A percentile compares a stretch with the other conserved stretches of the same genome.
Conservation (phyloP, 2,113 vertebrate species). For the Paraplagusia blochii region DNA sequence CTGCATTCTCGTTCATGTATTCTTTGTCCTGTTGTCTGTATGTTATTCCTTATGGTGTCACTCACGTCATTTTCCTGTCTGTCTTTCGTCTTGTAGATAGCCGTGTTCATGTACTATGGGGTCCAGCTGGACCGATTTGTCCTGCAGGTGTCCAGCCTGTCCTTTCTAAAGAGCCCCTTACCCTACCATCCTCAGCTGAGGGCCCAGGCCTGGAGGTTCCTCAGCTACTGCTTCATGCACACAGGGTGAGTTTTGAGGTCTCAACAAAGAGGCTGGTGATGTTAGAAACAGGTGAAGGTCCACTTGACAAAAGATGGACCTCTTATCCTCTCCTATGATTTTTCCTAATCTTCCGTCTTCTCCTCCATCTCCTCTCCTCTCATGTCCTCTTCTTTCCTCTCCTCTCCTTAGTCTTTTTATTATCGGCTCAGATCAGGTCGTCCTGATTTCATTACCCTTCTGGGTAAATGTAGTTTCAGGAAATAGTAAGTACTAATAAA, state of each 20-base stretch:
- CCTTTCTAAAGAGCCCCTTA: constrained; percentile 87
- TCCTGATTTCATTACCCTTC: constrained; percentile 48
- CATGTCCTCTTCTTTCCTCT: constrained; percentile 2
- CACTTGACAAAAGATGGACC: no score
- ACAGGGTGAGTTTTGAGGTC: constrained; percentile 83
- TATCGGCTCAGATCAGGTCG: constrained; percentile 24
- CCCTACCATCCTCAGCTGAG: constrained; percentile 93
- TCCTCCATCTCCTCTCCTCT: background rate
- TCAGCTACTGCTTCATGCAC: constrained; percentile 98
- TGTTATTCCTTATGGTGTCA: background rate
- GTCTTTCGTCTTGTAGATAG: constrained; percentile 74
- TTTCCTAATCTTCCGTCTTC: no score
- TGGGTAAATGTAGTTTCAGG: constrained; percentile 47
- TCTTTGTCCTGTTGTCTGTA: no score
- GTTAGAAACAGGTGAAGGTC: no score
- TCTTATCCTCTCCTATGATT: no score
- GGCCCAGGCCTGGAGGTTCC: constrained; percentile 91
- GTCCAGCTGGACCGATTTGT: constrained; percentile 87
- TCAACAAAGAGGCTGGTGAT: no score
- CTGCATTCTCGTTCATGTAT: no score
- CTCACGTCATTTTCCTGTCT: background rate
- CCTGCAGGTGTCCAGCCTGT: constrained; percentile 90
- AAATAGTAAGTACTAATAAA: constrained; percentile 48
- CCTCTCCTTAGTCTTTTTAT: constrained; percentile 14
- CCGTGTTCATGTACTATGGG: constrained; percentile 92